Evolutionary conservation across 2,113 vertebrate genomes (phyloP).

Genomic region (Mionectes macconnelli): DNA sequence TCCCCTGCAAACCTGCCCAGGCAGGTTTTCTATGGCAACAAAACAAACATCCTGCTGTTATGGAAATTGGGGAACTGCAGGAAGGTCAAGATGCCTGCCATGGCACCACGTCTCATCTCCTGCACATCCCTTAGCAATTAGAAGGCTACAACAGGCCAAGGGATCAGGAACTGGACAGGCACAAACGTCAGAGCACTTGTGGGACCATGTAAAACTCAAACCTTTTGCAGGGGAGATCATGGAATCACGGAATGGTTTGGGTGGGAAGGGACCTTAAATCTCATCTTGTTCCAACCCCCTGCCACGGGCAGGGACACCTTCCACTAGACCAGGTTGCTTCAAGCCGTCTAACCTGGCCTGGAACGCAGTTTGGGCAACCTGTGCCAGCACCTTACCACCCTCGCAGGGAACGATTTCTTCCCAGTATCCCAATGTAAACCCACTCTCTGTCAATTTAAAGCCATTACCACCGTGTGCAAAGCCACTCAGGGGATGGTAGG

Average conservation of each 20-base stretch:
- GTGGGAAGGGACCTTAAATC: not conserved
- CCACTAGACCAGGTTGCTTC: not conserved
- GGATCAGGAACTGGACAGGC: not conserved
- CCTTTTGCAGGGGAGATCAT: not conserved
- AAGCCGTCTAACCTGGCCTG: not conserved
- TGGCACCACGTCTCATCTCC: not conserved
- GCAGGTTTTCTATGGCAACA: not conserved
- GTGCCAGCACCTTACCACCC: not conserved
- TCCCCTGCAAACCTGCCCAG: not conserved
- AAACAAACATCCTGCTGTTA: not conserved
- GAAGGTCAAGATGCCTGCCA: not conserved
- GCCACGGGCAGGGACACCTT: not conserved
- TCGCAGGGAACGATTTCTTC: not conserved
- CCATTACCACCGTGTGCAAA: not conserved
- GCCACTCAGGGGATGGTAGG: not conserved
- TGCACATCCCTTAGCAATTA: not conserved
- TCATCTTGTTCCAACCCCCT: not conserved
- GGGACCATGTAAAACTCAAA: not conserved
- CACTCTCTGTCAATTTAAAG: not conserved
- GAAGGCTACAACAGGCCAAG: not conserved
- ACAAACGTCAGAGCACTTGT: fast-evolving
- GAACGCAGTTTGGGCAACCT: not conserved
- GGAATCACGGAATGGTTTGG: not conserved
- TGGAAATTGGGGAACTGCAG: not conserved
- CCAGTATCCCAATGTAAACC: not conserved